These are phyloP conservation scores for Diarsia brunnea DNA, from an alignment of 2,888 invertebrate species.

Conservation along the genomic window DNA sequence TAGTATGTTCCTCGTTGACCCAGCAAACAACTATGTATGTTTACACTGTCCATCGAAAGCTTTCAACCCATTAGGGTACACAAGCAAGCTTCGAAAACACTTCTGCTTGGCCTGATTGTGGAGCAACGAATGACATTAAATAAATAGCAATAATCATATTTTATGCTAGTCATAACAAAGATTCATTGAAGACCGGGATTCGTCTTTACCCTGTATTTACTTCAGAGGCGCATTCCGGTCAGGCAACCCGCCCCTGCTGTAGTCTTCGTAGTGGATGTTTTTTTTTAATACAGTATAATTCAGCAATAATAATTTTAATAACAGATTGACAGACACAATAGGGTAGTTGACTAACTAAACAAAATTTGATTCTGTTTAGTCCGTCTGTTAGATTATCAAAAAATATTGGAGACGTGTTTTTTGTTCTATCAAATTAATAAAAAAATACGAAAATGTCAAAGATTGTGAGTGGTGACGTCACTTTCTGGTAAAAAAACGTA, in stretches of 20 bases:
- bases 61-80: constrained; percentile 39
- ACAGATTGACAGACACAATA: no score
- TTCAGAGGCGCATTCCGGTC: not conserved
- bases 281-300: no score
- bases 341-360: no score
- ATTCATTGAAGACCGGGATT: not conserved
- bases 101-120: constrained; percentile 30
- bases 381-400: no score
- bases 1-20: constrained; percentile 47
- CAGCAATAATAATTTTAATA: no score
- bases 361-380: no score
- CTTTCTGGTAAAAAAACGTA: no score
- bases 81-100: constrained; percentile 41
- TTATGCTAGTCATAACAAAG: not conserved
- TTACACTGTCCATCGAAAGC: constrained; percentile 33
- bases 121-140: constrained; percentile 12
- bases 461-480: no score
- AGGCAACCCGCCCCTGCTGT: not conserved
- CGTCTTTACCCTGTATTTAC: not conserved
- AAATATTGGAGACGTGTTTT: no score
- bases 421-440: no score
- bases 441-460: no score
- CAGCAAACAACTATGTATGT: constrained; percentile 37
- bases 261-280: no score
- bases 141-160: constrained; percentile 21